phyloP scores from a whole-genome alignment of 2,113 vertebrate species.

The Carollia perspicillata region DNA sequence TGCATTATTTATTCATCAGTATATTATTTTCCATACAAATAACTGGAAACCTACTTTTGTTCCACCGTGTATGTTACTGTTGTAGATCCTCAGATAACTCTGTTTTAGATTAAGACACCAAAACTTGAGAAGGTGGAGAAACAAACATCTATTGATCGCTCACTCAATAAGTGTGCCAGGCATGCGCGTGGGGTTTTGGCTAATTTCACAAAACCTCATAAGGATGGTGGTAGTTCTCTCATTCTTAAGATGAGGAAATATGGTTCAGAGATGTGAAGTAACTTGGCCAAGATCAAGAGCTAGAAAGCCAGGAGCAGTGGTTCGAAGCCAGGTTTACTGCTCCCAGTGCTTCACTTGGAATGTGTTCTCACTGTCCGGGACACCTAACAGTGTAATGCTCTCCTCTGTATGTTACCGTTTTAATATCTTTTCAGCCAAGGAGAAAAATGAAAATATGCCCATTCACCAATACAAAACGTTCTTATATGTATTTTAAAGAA shows the following conservation, averaged over 20 bases:
- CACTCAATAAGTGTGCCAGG: background rate
- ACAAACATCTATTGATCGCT: background rate
- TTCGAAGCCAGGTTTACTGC: background rate
- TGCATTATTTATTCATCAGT: no score
- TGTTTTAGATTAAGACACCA: background rate
- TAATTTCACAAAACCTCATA: background rate
- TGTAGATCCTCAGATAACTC: background rate
- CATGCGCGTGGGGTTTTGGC: background rate
- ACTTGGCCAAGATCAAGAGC: background rate
- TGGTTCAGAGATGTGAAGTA: background rate
- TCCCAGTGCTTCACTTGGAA: background rate
- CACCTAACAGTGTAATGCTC: background rate
- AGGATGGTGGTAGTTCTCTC: background rate
- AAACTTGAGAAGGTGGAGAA: background rate
- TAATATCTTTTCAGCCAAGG: slow-evolving; percentile 45
- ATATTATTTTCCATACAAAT: background rate
- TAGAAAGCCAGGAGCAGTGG: background rate
- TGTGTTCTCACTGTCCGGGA: background rate
- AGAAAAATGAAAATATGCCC: slow-evolving; percentile 19
- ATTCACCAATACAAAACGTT: slow-evolving; percentile 16
- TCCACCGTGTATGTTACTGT: background rate
- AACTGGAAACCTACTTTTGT: background rate
- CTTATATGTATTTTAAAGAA: background rate
- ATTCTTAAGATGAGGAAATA: background rate
- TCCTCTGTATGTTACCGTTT: background rate